Percentiles rank a stretch among this genome's conserved stretches.
These are phyloP conservation scores for Calephelis virginiensis DNA, from an alignment of 1,140 invertebrate genomes.

Conservation along the genomic window DNA sequence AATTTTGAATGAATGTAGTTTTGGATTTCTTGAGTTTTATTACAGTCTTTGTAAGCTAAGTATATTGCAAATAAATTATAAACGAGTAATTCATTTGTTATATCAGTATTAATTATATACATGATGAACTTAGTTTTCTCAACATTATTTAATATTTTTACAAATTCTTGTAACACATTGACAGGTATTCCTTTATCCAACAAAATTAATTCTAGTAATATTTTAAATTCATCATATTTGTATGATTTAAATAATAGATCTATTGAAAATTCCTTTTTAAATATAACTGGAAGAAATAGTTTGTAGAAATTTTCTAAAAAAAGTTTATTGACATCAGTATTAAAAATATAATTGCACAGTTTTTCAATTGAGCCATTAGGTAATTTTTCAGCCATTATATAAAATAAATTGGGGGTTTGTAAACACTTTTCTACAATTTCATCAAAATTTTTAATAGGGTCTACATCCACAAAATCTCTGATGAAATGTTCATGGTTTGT, in stretches of 20 bases:
- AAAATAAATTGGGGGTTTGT: conserved; percentile 25
- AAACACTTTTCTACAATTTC: conserved; percentile 29
- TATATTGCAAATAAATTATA: conserved; percentile 43
- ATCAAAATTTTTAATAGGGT: conserved; percentile 24
- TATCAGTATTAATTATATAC: conserved; percentile 30
- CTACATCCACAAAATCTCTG: conserved; percentile 3
- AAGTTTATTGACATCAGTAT: conserved; percentile 21
- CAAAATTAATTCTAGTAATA: conserved; percentile 36
- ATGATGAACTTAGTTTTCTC: conserved; percentile 34
- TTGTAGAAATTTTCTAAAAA: conserved; percentile 38
- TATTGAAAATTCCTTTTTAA: conserved; percentile 39
- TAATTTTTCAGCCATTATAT: conserved; percentile 29
- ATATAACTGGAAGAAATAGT: conserved; percentile 34
- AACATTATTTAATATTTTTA: conserved; percentile 31
- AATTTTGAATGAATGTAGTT: conserved; percentile 37
- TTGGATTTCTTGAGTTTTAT: conserved; percentile 40
- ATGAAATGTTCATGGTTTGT: not conserved
- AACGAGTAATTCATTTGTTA: conserved; percentile 36
- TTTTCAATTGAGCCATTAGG: conserved; percentile 31
- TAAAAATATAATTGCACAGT: conserved; percentile 34
- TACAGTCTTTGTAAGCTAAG: conserved; percentile 41
- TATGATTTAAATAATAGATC: conserved; percentile 40
- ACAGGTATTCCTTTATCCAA: conserved; percentile 34
- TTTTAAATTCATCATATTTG: conserved; percentile 33
- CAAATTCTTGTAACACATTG: conserved; percentile 42